Percentiles rank a stretch among this genome's conserved stretches.
Evolutionary conservation across 2,888 invertebrate genomes (phyloP).

Genomic region (Caenorhabditis plicata): DNA sequence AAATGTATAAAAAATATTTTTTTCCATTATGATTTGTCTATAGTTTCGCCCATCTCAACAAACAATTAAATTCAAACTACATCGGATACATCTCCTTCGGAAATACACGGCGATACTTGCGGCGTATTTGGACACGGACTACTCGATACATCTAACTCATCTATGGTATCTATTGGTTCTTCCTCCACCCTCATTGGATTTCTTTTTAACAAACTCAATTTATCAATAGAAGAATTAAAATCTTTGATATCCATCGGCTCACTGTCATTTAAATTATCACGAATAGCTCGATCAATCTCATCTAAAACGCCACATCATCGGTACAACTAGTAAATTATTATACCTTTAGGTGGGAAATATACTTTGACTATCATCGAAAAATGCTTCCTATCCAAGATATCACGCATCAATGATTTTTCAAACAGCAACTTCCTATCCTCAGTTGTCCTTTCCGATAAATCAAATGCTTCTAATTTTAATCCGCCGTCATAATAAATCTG

Average conservation of each 20-base stretch:
- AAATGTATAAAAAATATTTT: too few relatives aligned
- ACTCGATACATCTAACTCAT: slow-evolving; percentile 20
- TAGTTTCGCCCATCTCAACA: too few relatives aligned
- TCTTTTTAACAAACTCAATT: too few relatives aligned
- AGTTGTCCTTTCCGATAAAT: too few relatives aligned
- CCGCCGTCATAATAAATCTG: slow-evolving; percentile 47
- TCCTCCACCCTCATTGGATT: slow-evolving; percentile 4
- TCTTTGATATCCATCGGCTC: too few relatives aligned
- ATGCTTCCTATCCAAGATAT: slow-evolving; percentile 50
- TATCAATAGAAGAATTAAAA: too few relatives aligned
- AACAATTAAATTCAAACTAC: too few relatives aligned
- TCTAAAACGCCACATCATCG: slow-evolving; percentile 14
- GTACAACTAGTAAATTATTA: background rate
- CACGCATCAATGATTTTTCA: slow-evolving; percentile 41
- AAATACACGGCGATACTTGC: slow-evolving; percentile 39
- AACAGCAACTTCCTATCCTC: slow-evolving; percentile 23
- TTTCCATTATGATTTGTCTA: too few relatives aligned
- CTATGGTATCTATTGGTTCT: slow-evolving; percentile 12
- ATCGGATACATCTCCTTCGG: slow-evolving; percentile 31
- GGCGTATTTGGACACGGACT: slow-evolving; percentile 44
- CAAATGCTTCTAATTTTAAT: background rate
- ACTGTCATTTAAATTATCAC: too few relatives aligned
- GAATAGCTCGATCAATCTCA: slow-evolving; percentile 17
- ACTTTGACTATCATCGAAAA: slow-evolving; percentile 42
- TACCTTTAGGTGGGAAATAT: slow-evolving; percentile 41